Percentiles rank a stretch among this genome's conserved stretches.
phyloP scores from a whole-genome alignment of 2,888 invertebrate genomes.

The Taenaris catops region DNA sequence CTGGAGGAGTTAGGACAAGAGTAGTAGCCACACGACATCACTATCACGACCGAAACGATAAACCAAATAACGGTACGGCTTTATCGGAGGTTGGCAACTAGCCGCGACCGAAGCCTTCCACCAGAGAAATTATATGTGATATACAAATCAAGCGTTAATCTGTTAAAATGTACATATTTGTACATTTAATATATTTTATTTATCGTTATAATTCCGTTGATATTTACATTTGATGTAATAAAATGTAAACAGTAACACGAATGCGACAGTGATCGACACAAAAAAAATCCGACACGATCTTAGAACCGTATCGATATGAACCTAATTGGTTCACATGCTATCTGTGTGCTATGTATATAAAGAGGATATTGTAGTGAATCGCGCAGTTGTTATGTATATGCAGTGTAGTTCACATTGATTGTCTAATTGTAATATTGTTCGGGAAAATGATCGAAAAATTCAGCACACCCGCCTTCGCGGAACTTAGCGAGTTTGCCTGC shows the following conservation, averaged over 20 bases:
- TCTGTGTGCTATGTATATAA: constrained; percentile 16
- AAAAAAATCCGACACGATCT: constrained; percentile 3
- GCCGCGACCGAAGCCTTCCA: background rate
- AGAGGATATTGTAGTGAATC: background rate
- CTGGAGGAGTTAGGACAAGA: too few relatives aligned
- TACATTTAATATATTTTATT: too few relatives aligned
- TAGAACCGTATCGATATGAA: constrained; percentile 12
- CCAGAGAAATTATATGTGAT: constrained; percentile 5
- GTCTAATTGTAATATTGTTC: background rate
- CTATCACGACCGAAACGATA: too few relatives aligned
- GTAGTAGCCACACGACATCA: too few relatives aligned
- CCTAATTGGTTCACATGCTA: constrained; percentile 11
- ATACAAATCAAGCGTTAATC: too few relatives aligned
- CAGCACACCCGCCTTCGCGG: constrained; percentile 49
- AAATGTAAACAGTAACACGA: too few relatives aligned
- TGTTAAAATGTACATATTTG: too few relatives aligned
- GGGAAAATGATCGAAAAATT: constrained; percentile 43
- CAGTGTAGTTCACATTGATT: constrained; percentile 1
- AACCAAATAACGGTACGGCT: background rate
- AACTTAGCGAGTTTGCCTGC: constrained; percentile 68
- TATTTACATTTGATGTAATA: too few relatives aligned
- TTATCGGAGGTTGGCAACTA: background rate
- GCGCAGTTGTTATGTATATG: constrained; percentile 18
- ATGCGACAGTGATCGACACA: background rate
- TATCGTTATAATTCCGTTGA: too few relatives aligned